Evolutionary conservation across 2,113 vertebrate species (phyloP).

Genomic region (Amblyornis subalaris): DNA sequence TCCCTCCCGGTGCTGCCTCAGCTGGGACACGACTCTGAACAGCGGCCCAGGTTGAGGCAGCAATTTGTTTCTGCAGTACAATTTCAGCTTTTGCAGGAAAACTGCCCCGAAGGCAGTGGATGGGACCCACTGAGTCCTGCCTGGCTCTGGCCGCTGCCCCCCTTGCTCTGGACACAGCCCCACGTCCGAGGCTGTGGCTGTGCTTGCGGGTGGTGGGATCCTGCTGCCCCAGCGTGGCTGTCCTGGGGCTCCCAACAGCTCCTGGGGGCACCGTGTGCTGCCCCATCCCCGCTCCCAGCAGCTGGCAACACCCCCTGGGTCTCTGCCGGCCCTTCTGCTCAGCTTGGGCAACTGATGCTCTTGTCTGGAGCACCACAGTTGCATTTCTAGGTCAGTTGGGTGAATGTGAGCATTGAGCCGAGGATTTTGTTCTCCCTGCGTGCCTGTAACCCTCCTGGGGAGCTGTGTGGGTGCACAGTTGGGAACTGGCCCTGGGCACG

Average conservation of each 20-base stretch:
- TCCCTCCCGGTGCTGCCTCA: not conserved
- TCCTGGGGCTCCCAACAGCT: fast-evolving
- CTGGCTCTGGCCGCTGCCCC: fast-evolving
- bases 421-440: not conserved
- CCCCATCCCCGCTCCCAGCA: not conserved
- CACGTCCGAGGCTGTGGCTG: fast-evolving
- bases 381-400: not conserved
- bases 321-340: not conserved
- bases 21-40: not conserved
- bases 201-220: not conserved
- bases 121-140: fast-evolving
- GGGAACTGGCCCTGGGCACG: fast-evolving
- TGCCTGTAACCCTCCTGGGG: not conserved
- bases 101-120: too few relatives aligned
- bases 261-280: not conserved
- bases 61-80: fast-evolving
- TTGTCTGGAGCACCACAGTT: fast-evolving
- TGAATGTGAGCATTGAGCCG: fast-evolving
- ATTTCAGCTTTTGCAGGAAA: not conserved
- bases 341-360: not conserved
- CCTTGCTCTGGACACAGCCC: not conserved
- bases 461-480: not conserved
- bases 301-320: not conserved
- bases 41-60: not conserved
- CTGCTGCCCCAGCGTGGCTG: not conserved